Conservation (phyloP, 2,888 invertebrate genomes). For the Melinaea menophilus region DNA sequence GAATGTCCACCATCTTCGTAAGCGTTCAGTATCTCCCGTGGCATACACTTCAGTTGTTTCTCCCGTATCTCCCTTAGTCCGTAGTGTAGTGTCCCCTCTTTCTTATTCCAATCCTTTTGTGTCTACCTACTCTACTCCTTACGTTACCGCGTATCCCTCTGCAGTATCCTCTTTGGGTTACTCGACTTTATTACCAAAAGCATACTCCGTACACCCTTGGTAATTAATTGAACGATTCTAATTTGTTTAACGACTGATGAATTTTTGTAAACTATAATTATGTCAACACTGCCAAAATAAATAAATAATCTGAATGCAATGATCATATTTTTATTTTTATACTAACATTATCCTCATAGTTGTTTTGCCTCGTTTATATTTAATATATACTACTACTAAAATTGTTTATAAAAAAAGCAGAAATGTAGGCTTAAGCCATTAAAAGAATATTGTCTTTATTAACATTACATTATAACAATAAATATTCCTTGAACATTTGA, state of each 20-base stretch:
- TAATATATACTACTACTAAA: no score
- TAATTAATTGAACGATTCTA: conserved; percentile 33
- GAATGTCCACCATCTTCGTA: conserved; percentile 60
- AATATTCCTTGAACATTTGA: no score
- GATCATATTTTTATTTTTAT: conserved; percentile 12
- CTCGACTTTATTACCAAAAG: conserved; percentile 27
- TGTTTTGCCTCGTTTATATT: no score
- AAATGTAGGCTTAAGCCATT: no score
- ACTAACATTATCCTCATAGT: neutral
- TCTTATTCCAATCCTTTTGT: conserved; percentile 41
- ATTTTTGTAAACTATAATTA: conserved; percentile 13
- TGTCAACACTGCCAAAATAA: conserved; percentile 48
- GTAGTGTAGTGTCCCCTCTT: conserved; percentile 36
- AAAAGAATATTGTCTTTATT: no score
- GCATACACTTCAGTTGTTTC: conserved; percentile 45
- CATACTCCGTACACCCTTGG: conserved; percentile 57
- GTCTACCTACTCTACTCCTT: conserved; percentile 42
- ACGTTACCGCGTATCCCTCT: conserved; percentile 31
- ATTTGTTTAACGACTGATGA: neutral
- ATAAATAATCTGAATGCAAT: conserved; percentile 23
- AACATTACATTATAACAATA: no score
- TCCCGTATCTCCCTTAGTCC: conserved; percentile 34
- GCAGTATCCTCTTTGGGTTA: conserved; percentile 8
- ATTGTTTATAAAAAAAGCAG: no score
- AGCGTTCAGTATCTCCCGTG: conserved; percentile 51